Base-by-base conservation (phyloP, 2,113 vertebrate species). In the Zapornia atra region DNA sequence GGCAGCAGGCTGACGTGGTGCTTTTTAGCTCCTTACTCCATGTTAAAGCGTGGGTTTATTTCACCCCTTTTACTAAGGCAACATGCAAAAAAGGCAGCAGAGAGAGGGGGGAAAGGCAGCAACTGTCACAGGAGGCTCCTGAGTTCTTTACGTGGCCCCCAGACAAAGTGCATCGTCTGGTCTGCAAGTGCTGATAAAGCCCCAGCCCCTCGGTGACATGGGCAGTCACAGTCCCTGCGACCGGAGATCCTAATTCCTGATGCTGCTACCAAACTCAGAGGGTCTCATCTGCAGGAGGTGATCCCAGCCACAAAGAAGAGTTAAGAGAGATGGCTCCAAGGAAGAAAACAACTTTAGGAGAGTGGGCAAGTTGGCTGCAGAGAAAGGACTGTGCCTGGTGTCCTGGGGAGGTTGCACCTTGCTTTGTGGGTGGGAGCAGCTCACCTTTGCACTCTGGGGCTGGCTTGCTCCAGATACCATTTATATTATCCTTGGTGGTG, bases 401-500 rank as follows among this genome's bases (percentile, higher is more conserved):
- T 25, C 17, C 28, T 6, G 4, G 25, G 2, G 7, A 26, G 11
- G 5, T 2, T 11, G 4, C 9, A 5, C 19, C 51, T 44, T 14
- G 15, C 56, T 50, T 14, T 2, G 1, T 2, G 53, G 25, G 0
- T 0, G 33, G 48, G 24, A 38, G 28, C 65, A 8, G 21, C 79
- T 97, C 94, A 97, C 96, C 95, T 92, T 66, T 94, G 88, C 96
- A 97, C 13, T 93, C 51, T 0, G 96, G 96, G 36, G 96, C 70
- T 25, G 96, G 93, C 33, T 80, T 50, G 66, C 3, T 96, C 96
- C 96, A 97, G 36, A 86, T 85, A 0, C 95, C 96, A 0, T 96
- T 96, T 19, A 73, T 0, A 5, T 83, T 17, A 1, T 97, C 96
- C 1, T 0, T 40, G 93, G 79, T 96, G 0, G 95, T 97, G 70